A percentile compares a stretch with the other conserved stretches of the same genome.
phyloP scores from a whole-genome alignment of 2,797 vertebrate species.

The Gambusia yucatana region DNA sequence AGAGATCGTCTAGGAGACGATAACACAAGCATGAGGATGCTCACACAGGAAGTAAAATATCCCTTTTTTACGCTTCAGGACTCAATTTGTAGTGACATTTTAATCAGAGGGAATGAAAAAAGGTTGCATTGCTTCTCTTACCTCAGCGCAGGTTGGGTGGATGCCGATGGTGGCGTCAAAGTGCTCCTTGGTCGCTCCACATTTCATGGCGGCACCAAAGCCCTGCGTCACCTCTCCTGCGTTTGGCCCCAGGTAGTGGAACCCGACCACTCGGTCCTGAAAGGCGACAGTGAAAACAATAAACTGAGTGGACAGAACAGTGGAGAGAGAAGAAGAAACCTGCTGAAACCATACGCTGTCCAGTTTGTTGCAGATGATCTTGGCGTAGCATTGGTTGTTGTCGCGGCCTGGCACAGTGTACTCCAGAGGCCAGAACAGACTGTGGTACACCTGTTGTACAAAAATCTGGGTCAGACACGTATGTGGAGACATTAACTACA shows the following conservation, averaged over 20 bases:
- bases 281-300: fast-evolving
- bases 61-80: background rate
- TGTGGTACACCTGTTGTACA: constrained; percentile 88
- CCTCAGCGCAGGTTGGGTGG: constrained; percentile 96
- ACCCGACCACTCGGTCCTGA: constrained; percentile 91
- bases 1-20: background rate
- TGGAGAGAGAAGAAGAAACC: fast-evolving
- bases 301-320: background rate
- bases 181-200: constrained; percentile 90
- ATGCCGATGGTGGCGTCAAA: constrained; percentile 93
- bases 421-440: constrained; percentile 94
- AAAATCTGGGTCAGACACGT: background rate
- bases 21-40: background rate
- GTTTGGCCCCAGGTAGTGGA: constrained; percentile 94
- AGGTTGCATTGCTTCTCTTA: constrained; percentile 47
- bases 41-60: background rate
- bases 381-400: constrained; percentile 91
- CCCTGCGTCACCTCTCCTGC: constrained; percentile 97
- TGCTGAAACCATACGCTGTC: constrained; percentile 82
- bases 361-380: constrained; percentile 91
- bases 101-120: background rate
- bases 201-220: constrained; percentile 93
- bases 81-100: background rate
- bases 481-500: background rate
- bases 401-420: constrained; percentile 90